Evolutionary conservation across 2,113 vertebrate species (phyloP).

Genomic region (Varanus salvator): DNA sequence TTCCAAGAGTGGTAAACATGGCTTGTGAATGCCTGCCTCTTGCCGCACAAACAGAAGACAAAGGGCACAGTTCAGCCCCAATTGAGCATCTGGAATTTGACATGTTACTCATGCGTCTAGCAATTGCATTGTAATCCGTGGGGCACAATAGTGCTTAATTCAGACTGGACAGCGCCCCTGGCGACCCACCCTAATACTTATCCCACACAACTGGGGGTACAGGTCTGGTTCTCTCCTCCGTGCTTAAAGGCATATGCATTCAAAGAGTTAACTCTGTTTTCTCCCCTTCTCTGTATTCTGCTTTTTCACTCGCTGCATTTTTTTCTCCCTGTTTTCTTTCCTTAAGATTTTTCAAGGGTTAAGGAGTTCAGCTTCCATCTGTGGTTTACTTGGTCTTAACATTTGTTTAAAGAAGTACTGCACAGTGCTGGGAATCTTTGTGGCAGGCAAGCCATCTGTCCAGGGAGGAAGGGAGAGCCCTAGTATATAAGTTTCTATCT

Average conservation of each 20-base stretch:
- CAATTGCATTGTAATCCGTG: not conserved
- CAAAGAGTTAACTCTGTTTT: not conserved
- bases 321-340: not conserved
- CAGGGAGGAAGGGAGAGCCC: not conserved
- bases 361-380: conserved; percentile 14
- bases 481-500: not conserved
- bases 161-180: not conserved
- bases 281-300: fast-evolving
- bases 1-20: not conserved
- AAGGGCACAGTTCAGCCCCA: too few relatives aligned
- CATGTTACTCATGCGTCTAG: not conserved
- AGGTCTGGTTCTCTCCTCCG: too few relatives aligned
- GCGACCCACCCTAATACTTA: not conserved
- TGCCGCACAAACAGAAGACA: too few relatives aligned
- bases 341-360: conserved; percentile 1
- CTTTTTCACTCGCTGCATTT: not conserved
- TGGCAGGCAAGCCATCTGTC: not conserved
- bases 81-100: too few relatives aligned
- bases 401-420: not conserved
- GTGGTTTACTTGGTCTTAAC: not conserved
- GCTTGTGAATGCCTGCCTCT: not conserved
- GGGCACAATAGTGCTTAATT: not conserved
- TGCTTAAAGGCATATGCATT: not conserved
- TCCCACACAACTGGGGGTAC: not conserved
- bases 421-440: not conserved